Conservation (phyloP, 2,113 vertebrate genomes). For the Collichthys lucidus region DNA sequence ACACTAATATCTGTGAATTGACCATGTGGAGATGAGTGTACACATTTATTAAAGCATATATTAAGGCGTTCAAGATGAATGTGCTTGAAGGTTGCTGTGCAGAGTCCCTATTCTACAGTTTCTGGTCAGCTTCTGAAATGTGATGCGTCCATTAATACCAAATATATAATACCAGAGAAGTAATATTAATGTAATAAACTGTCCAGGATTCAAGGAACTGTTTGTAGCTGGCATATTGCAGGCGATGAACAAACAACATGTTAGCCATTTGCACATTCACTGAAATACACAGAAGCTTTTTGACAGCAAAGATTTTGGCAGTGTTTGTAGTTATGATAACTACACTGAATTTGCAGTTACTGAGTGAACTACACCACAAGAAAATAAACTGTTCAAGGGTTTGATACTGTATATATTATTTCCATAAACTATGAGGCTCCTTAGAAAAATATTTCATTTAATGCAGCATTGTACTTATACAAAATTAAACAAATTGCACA, state of each 20-base stretch:
- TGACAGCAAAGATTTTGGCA: constrained; percentile 64
- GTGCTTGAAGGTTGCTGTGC: constrained; percentile 45
- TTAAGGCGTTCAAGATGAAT: constrained; percentile 71
- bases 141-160: constrained; percentile 40
- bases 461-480: constrained; percentile 79
- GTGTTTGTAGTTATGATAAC: constrained; percentile 53
- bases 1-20: constrained; percentile 36
- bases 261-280: constrained; percentile 52
- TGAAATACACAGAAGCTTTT: constrained; percentile 66
- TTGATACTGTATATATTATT: constrained; percentile 67
- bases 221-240: constrained; percentile 31
- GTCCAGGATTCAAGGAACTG: constrained; percentile 28
- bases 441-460: constrained; percentile 87
- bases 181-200: constrained; percentile 17
- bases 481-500: constrained; percentile 77
- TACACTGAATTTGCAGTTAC: constrained; percentile 33
- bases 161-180: constrained; percentile 49
- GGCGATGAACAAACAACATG: constrained; percentile 49
- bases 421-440: constrained; percentile 76
- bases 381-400: constrained; percentile 62
- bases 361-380: constrained; percentile 33
- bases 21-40: constrained; percentile 30
- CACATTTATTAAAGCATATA: constrained; percentile 47
- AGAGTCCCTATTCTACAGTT: constrained; percentile 58
- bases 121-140: constrained; percentile 19